Conservation (phyloP, 2,888 invertebrate species). For the Scaptomyza cyrtandrae region DNA sequence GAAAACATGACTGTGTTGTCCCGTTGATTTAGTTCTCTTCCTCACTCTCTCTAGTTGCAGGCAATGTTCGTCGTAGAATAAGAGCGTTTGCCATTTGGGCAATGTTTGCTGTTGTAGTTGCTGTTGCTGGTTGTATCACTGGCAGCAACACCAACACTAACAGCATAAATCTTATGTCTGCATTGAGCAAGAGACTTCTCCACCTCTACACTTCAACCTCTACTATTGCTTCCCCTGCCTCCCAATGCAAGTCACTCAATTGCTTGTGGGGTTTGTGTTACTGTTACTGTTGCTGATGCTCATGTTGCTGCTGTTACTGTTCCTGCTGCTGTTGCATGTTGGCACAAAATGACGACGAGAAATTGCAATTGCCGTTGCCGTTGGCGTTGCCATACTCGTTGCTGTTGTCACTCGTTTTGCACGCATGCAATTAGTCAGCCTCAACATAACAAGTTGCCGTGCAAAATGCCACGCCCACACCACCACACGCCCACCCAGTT, state of each 20-base stretch:
- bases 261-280: conserved; percentile 15
- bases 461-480: conserved; percentile 67
- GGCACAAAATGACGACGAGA: conserved; percentile 38
- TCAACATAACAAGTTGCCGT: conserved; percentile 77
- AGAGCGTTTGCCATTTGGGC: conserved; percentile 61
- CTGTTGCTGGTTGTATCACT: conserved; percentile 20
- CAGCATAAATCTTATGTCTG: conserved; percentile 70
- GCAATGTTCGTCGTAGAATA: conserved; percentile 28
- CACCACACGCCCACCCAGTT: neutral
- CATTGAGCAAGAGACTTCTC: conserved; percentile 49
- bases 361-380: conserved; percentile 15
- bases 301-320: conserved; percentile 15
- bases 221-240: neutral
- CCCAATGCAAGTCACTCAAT: conserved; percentile 1
- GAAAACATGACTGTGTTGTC: conserved; percentile 36
- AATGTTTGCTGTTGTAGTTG: conserved; percentile 14
- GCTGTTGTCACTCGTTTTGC: conserved; percentile 45
- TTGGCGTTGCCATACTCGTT: conserved; percentile 35
- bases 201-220: conserved; percentile 6
- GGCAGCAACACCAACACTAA: conserved; percentile 25
- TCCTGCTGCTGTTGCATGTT: conserved; percentile 33
- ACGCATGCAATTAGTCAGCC: conserved; percentile 76
- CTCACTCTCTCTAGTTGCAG: conserved; percentile 2
- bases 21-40: conserved; percentile 67
- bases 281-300: conserved; percentile 22